A percentile compares a stretch with the other conserved stretches of the same genome.
Conservation (phyloP, 2,888 invertebrate genomes). For the Hymenopus coronatus region DNA sequence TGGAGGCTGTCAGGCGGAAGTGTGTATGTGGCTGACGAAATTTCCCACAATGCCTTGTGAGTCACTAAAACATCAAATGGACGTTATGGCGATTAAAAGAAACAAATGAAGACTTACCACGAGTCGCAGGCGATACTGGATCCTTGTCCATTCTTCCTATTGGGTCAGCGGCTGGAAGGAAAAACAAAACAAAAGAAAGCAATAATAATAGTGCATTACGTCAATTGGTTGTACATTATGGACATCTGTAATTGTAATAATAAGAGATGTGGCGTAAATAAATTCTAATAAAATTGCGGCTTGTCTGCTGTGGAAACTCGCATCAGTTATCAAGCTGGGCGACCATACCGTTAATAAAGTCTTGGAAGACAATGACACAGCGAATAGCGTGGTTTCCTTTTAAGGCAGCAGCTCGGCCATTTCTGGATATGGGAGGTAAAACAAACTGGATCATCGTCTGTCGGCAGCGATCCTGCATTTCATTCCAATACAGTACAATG, state of each 20-base stretch:
- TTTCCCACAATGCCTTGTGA: background rate
- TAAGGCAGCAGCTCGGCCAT: background rate
- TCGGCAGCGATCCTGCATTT: too few relatives aligned
- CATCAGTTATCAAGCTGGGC: background rate
- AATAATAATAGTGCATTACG: slow-evolving; percentile 16
- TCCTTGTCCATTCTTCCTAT: slow-evolving; percentile 69
- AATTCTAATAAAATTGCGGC: background rate
- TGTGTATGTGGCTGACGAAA: background rate
- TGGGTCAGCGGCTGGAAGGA: slow-evolving; percentile 54
- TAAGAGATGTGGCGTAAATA: background rate
- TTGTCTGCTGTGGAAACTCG: background rate
- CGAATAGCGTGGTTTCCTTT: background rate
- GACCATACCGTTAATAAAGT: background rate
- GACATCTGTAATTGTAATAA: background rate
- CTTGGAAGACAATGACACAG: background rate
- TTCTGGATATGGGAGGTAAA: too few relatives aligned
- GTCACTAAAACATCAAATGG: background rate
- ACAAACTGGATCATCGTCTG: too few relatives aligned
- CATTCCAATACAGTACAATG: too few relatives aligned
- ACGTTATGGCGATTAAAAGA: background rate
- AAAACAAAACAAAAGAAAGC: slow-evolving; percentile 38
- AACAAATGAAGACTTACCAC: slow-evolving; percentile 56
- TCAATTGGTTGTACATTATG: background rate
- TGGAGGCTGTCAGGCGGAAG: background rate
- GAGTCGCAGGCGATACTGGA: slow-evolving; percentile 73